Evolutionary conservation across 1,140 invertebrate species (phyloP).

Genomic region (Bombus sibiricus): DNA sequence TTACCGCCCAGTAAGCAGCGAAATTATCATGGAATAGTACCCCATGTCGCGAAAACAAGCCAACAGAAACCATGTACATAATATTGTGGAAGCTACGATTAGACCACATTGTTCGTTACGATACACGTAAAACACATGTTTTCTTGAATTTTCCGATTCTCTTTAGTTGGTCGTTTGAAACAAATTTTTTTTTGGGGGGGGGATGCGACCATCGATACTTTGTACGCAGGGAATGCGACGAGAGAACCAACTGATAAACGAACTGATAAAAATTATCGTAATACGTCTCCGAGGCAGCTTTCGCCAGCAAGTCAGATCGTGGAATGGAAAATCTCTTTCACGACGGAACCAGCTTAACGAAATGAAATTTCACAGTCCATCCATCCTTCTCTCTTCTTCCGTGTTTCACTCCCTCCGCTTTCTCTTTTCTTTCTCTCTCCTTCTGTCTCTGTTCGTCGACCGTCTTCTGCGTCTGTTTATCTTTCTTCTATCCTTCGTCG

Average conservation of each 20-base stretch:
- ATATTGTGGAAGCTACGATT: conserved; percentile 63
- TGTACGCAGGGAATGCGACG: neutral
- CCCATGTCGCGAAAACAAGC: conserved; percentile 30
- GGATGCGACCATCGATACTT: no score
- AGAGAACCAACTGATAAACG: conserved; percentile 8
- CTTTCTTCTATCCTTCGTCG: conserved; percentile 12
- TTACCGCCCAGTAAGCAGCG: conserved; percentile 43
- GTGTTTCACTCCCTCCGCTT: conserved; percentile 6
- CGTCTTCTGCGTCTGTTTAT: conserved; percentile 17
- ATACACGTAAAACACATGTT: conserved; percentile 61
- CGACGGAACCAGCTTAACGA: conserved; percentile 61
- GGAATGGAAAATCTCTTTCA: conserved; percentile 58
- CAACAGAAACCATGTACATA: conserved; percentile 54
- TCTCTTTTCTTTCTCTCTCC: neutral
- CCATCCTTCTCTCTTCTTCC: neutral
- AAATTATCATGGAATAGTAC: conserved; percentile 21
- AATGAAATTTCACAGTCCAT: conserved; percentile 59
- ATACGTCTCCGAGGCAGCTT: conserved; percentile 42
- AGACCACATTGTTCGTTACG: conserved; percentile 45
- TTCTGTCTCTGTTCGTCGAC: conserved; percentile 13
- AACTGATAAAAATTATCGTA: conserved; percentile 54
- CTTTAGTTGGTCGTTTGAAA: neutral
- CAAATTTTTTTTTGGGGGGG: no score
- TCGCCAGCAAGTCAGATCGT: conserved; percentile 8
- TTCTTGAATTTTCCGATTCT: neutral